Conservation (phyloP, 2,888 invertebrate genomes). For the Caenorhabditis zanzibari region DNA sequence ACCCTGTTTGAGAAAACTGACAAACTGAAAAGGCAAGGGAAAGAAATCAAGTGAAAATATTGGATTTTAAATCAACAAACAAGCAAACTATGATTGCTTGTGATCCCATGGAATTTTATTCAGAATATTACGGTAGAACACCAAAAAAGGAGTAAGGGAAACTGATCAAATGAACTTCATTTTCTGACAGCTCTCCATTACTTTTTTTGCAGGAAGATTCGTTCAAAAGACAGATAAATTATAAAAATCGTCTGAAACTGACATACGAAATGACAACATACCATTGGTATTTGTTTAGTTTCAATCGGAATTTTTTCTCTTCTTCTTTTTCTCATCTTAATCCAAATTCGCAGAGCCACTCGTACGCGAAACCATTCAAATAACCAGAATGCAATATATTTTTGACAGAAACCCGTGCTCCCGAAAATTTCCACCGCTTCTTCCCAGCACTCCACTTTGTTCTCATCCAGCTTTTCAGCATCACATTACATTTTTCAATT, state of each 20-base stretch:
- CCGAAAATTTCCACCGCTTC: conserved; percentile 17
- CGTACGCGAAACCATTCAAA: background rate
- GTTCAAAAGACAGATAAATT: background rate
- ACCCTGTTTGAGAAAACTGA: background rate
- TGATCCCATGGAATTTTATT: no score
- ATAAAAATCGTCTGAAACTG: conserved; percentile 29
- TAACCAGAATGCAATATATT: conserved; percentile 28
- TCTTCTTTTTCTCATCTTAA: background rate
- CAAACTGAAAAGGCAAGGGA: background rate
- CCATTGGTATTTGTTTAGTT: background rate
- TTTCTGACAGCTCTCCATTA: background rate
- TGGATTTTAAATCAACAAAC: no score
- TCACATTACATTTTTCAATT: conserved; percentile 68
- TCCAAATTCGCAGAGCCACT: background rate
- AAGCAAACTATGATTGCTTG: no score
- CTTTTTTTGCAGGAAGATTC: background rate
- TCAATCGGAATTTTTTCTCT: background rate
- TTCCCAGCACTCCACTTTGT: conserved; percentile 58
- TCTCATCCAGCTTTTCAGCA: conserved; percentile 66
- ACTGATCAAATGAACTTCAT: background rate
- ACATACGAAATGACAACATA: background rate
- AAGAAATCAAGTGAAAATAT: no score
- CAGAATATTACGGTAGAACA: no score
- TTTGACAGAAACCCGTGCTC: conserved; percentile 44
- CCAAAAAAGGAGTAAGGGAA: background rate